phyloP scores from a whole-genome alignment of 2,797 vertebrate species.

The Acomys russatus region DNA sequence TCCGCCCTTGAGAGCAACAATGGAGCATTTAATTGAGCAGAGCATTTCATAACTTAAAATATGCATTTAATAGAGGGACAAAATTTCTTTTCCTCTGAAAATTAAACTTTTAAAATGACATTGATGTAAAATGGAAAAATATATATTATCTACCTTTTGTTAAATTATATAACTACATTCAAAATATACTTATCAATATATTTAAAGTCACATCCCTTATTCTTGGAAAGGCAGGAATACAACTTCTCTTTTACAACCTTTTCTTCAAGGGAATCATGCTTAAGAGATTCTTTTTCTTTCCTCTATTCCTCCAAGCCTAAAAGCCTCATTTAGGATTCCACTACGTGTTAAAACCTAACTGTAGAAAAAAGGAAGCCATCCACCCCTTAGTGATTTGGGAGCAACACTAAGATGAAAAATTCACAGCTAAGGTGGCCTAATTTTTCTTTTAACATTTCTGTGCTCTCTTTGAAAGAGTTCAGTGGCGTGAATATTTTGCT shows the following conservation, averaged over 20 bases:
- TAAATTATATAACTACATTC: no score
- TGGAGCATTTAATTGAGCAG: neutral
- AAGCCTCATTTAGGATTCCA: conserved; percentile 13
- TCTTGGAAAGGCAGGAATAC: neutral
- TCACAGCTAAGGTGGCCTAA: neutral
- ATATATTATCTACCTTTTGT: no score
- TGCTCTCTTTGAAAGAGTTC: neutral
- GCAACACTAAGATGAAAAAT: neutral
- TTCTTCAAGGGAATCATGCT: neutral
- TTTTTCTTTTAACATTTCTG: neutral
- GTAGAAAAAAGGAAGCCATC: neutral
- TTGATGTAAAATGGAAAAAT: no score
- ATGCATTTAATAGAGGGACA: neutral
- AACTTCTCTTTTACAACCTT: conserved; percentile 2
- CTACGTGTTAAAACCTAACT: neutral
- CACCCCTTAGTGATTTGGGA: neutral
- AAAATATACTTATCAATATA: no score
- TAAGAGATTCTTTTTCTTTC: neutral
- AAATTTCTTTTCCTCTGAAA: neutral
- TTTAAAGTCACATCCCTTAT: neutral
- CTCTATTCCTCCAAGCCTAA: neutral
- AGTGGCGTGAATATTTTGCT: neutral
- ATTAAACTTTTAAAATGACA: no score
- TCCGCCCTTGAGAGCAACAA: neutral
- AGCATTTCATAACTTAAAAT: conserved; percentile 22